phyloP scores from a whole-genome alignment of 2,888 invertebrate species.

The Ochropleura leucogaster region DNA sequence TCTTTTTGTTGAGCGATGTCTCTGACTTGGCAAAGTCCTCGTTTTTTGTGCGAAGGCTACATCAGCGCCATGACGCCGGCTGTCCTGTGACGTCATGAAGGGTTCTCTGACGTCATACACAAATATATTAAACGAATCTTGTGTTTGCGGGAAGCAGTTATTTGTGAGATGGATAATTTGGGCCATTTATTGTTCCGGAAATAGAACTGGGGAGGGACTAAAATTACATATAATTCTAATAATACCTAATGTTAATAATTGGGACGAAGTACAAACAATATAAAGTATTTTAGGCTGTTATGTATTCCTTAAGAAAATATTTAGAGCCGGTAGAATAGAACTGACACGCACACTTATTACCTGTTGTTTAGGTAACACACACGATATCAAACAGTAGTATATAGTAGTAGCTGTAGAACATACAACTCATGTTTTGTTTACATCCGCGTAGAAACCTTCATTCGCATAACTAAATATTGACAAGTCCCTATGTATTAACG shows the following conservation, averaged over 20 bases:
- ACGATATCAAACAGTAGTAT: conserved; percentile 6
- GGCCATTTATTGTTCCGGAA: conserved; percentile 6
- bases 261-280: neutral
- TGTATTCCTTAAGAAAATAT: conserved; percentile 3
- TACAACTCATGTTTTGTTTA: conserved; percentile 5
- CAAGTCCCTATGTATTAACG: neutral
- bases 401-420: neutral
- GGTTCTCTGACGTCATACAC: conserved; percentile 50
- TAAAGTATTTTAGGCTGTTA: conserved; percentile 1
- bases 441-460: conserved; percentile 4
- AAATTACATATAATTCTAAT: neutral
- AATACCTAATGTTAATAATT: neutral
- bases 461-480: conserved; percentile 26
- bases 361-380: conserved; percentile 2
- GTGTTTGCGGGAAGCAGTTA: conserved; percentile 32
- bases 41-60: conserved; percentile 37
- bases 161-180: conserved; percentile 38
- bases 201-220: conserved; percentile 10
- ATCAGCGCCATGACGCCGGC: conserved; percentile 49
- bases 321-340: neutral
- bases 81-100: conserved; percentile 57
- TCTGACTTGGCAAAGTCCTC: conserved; percentile 39
- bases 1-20: conserved; percentile 25
- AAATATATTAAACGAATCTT: conserved; percentile 44
- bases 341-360: conserved; percentile 2